A percentile compares a stretch with the other conserved stretches of the same genome.
These are phyloP conservation scores for Serranus cabrilla DNA, from an alignment of 2,797 vertebrate genomes.

Conservation along the genomic window DNA sequence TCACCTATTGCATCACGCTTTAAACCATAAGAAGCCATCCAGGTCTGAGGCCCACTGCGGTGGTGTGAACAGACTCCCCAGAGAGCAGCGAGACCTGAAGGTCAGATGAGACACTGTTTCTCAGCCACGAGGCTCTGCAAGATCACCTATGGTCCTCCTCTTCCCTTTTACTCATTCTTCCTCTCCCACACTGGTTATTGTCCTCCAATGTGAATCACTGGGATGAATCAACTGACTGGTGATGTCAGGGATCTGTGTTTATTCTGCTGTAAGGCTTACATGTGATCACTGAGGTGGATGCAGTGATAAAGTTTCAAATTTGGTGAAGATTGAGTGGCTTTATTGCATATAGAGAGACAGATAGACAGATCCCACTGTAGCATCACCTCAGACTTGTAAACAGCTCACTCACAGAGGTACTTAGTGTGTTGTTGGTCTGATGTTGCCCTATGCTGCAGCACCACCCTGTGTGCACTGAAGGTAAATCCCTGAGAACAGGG, in stretches of 20 bases:
- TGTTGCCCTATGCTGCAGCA: slow-evolving; percentile 25
- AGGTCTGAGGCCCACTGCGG: not conserved
- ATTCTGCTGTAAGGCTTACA: not conserved
- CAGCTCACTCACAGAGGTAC: too few relatives aligned
- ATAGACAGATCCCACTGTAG: too few relatives aligned
- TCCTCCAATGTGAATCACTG: slow-evolving; percentile 10
- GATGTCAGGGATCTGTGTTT: slow-evolving; percentile 1
- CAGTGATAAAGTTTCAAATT: not conserved
- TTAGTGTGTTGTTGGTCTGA: not conserved
- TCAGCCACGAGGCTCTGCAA: slow-evolving; percentile 9
- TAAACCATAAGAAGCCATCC: not conserved
- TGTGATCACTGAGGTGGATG: not conserved
- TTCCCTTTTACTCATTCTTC: not conserved
- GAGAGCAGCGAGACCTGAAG: slow-evolving; percentile 14
- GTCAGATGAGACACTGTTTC: slow-evolving; percentile 4
- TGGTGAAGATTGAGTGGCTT: too few relatives aligned
- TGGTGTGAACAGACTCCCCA: not conserved
- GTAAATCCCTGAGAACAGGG: not conserved
- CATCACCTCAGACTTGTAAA: not conserved
- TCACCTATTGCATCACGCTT: not conserved
- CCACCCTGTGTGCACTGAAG: slow-evolving; percentile 48
- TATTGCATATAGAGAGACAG: too few relatives aligned
- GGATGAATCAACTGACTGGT: not conserved
- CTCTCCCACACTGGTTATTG: not conserved
- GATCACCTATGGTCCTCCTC: slow-evolving; percentile 19